Conservation (phyloP, 2,797 vertebrate species). For the Aeoliscus strigatus region DNA sequence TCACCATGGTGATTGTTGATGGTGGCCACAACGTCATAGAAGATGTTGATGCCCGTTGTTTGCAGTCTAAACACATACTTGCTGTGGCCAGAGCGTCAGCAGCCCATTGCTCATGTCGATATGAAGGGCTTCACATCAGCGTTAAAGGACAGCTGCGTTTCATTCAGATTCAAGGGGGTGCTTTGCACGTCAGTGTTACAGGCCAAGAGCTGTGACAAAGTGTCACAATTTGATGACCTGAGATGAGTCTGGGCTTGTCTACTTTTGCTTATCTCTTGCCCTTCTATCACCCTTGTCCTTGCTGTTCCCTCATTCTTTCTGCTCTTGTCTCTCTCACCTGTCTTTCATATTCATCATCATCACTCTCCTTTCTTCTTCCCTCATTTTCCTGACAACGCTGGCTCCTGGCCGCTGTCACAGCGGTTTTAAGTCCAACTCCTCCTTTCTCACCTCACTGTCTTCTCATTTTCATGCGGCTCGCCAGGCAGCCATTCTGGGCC, state of each 20-base stretch:
- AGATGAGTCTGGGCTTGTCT: background rate
- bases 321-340: background rate
- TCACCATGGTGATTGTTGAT: too few relatives aligned
- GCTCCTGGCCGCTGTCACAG: slow-evolving; percentile 27
- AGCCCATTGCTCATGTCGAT: too few relatives aligned
- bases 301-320: background rate
- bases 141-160: too few relatives aligned
- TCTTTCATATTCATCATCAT: background rate
- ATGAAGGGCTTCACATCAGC: too few relatives aligned
- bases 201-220: too few relatives aligned
- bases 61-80: too few relatives aligned
- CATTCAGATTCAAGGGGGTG: too few relatives aligned
- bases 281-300: background rate
- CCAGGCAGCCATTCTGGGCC: slow-evolving; percentile 35
- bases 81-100: too few relatives aligned
- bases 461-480: slow-evolving; percentile 53
- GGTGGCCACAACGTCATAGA: too few relatives aligned
- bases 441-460: slow-evolving; percentile 12
- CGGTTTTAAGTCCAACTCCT: slow-evolving; percentile 33
- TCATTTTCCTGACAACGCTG: slow-evolving; percentile 7
- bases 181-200: too few relatives aligned
- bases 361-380: slow-evolving; percentile 4
- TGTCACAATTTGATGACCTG: too few relatives aligned
- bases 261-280: background rate
- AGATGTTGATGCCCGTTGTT: too few relatives aligned